Evolutionary conservation across 2,113 vertebrate genomes (phyloP), one percentile per base, ranked within the genome.

Genomic region (Oreochromis tanganicae): DNA sequence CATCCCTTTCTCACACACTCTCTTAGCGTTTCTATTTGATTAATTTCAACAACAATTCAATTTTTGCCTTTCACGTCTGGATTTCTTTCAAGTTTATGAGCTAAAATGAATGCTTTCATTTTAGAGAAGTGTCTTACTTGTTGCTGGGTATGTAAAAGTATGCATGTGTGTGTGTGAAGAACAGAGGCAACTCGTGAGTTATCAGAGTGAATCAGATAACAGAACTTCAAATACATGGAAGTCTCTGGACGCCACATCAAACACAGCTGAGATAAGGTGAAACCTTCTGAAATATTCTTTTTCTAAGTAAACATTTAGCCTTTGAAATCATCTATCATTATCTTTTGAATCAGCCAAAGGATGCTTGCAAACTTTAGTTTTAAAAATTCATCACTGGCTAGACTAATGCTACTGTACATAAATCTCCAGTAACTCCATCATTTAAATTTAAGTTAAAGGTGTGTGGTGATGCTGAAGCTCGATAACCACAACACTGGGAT

Each of bases 31-130:
- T 91, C 36, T 82, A 91, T 93, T 93, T 90, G 85, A 95, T 93
- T 94, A 41, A 87, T 89, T 91, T 85, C 13, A 88, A 90, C 63
- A 85, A 79, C 84, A 94, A 92, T 94, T 91, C 79, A 86, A 89
- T 92, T 94, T 81, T 87, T 85, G 54, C 78, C 86, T 90, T 83
- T 90, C 66, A 91, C 68, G 50, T 86, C 81, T 17, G 59, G 29
- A 84, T 91, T 92, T 88, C 80, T 78, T 79, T 80, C 73, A 83
- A 48, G 54, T 81, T 87, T 87, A 82, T 75, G 55, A 82, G 66
- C 46, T 57, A 81, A 85, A 92, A 85, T 46, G 14, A 81, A 57
- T 66, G 36, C 27, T 55, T 85, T 85, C 16, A 3, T 75, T 81
- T 63, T 32, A 52, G 43, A 92, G 80, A n/a, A 12, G 21, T 68